Percentiles rank a stretch among this genome's conserved stretches.
Evolutionary conservation across 2,888 invertebrate genomes (phyloP).

Genomic region (Leptinotarsa juncta): DNA sequence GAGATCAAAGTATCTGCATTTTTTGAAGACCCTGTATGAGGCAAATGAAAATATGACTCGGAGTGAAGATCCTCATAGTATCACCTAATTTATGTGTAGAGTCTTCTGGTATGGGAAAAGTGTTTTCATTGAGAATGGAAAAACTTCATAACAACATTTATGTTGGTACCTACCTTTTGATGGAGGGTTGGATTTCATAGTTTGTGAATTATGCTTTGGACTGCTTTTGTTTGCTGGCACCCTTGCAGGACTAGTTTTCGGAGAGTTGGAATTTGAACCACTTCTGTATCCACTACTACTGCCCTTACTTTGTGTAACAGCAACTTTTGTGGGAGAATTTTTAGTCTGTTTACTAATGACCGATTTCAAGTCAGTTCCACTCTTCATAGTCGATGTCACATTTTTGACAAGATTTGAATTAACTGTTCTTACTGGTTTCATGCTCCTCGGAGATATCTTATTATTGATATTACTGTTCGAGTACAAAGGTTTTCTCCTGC

Average conservation of each 20-base stretch:
- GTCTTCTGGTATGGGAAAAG: too few species aligned
- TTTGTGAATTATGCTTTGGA: constrained; percentile 43
- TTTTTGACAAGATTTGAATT: constrained; percentile 62
- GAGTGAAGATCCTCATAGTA: too few species aligned
- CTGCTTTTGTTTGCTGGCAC: constrained; percentile 41
- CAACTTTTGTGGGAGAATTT: constrained; percentile 28
- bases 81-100: too few species aligned
- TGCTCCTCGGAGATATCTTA: constrained; percentile 52
- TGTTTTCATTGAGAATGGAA: too few species aligned
- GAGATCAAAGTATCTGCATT: too few species aligned
- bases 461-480: constrained; percentile 54
- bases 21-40: too few species aligned
- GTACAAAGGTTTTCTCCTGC: constrained; percentile 77
- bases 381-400: constrained; percentile 52
- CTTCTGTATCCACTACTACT: constrained; percentile 51
- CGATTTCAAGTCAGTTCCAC: constrained; percentile 47
- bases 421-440: constrained; percentile 58
- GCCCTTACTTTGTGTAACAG: constrained; percentile 39
- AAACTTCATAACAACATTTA: too few species aligned
- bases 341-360: constrained; percentile 40
- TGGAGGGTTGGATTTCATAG: constrained; percentile 30
- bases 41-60: too few species aligned
- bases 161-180: constrained; percentile 29
- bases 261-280: constrained; percentile 43
- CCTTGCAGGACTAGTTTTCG: constrained; percentile 51